A percentile compares a stretch with the other conserved stretches of the same genome.
These are phyloP conservation scores for Alces alces DNA, from an alignment of 2,113 vertebrate species.

Conservation along the genomic window DNA sequence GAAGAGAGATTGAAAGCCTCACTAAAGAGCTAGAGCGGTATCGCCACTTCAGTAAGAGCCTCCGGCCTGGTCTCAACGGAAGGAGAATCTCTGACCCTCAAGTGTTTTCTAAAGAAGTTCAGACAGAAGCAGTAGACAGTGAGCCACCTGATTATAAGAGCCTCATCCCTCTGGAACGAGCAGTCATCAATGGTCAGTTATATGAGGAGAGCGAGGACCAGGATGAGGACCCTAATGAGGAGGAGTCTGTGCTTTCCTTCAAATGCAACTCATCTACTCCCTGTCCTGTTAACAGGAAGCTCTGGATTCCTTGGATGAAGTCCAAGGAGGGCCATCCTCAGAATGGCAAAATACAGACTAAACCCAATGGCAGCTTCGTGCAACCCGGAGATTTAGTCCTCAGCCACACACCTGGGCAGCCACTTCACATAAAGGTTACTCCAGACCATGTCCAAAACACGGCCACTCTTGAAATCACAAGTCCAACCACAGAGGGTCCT, in stretches of 20 bases:
- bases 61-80: conserved; percentile 90
- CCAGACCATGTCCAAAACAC: conserved; percentile 94
- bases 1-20: conserved; percentile 94
- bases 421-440: conserved; percentile 96
- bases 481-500: conserved; percentile 87
- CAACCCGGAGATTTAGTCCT: conserved; percentile 92
- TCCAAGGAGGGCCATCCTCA: conserved; percentile 85
- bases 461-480: conserved; percentile 94
- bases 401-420: conserved; percentile 93
- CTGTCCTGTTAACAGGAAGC: conserved; percentile 86
- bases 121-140: conserved; percentile 89
- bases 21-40: conserved; percentile 94
- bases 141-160: conserved; percentile 87
- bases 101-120: conserved; percentile 93
- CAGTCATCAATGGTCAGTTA: conserved; percentile 90
- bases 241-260: conserved; percentile 79
- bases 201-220: conserved; percentile 86
- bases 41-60: conserved; percentile 91
- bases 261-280: conserved; percentile 83
- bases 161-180: conserved; percentile 84
- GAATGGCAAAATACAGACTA: conserved; percentile 87
- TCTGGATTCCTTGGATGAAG: conserved; percentile 89
- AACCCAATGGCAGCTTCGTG: conserved; percentile 87
- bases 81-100: conserved; percentile 93
- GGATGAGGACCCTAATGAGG: conserved; percentile 82